phyloP scores from a whole-genome alignment of 2,888 invertebrate genomes.

The Allolobophora icterica region DNA sequence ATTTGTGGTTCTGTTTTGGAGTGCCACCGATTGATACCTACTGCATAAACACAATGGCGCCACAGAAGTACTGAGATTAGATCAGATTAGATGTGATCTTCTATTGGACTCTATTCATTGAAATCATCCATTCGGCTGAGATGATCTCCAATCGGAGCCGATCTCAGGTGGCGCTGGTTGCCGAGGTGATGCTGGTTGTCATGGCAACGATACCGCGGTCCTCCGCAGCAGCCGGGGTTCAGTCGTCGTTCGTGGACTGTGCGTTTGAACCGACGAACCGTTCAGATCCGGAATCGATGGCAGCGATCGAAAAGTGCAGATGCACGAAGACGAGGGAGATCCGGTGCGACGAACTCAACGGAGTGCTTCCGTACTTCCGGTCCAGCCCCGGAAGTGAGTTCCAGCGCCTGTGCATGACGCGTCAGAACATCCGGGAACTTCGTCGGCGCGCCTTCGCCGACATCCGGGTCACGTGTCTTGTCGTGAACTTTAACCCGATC shows the following conservation, averaged over 20 bases:
- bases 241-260: background rate
- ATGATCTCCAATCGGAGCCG: background rate
- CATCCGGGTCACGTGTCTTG: conserved; percentile 2
- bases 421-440: background rate
- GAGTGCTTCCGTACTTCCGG: background rate
- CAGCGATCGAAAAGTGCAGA: background rate
- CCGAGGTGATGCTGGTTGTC: background rate
- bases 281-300: background rate
- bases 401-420: background rate
- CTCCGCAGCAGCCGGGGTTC: background rate
- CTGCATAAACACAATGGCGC: too few relatives aligned
- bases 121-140: background rate
- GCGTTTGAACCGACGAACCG: background rate
- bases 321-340: conserved; percentile 7
- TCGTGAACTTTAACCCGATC: conserved; percentile 34
- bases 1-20: too few relatives aligned
- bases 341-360: background rate
- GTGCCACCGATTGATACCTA: too few relatives aligned
- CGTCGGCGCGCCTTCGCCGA: background rate
- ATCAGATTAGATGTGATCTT: background rate
- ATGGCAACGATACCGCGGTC: background rate
- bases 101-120: background rate
- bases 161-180: background rate
- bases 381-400: background rate
- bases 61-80: too few relatives aligned